Evolutionary conservation across 2,888 invertebrate genomes (phyloP), one percentile per base, ranked within the genome.

Genomic region (Ormia ochracea): DNA sequence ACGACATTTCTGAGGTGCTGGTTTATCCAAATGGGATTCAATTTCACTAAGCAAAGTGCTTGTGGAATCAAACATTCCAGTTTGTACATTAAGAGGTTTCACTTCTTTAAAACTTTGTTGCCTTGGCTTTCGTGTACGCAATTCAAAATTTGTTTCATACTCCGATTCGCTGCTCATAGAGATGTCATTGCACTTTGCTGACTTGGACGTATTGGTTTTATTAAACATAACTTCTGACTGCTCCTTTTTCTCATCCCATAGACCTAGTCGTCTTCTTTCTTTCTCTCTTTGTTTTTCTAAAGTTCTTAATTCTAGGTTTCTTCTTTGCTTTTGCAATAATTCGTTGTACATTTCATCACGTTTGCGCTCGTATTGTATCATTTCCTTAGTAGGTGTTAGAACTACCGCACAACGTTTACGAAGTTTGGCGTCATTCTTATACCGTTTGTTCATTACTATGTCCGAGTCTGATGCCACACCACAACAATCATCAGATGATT

Each of bases 221-320:
- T 52, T 45, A 14, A 19, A 7, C 19, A n/a, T 23, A 41, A 9
- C 3, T 19, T 1, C 4, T 28, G 19, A 21, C 2, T 61, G 28
- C 3, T 61, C 63, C 1, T 12, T 58, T 36, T 63, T 58, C 12
- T 70, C 59, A 14, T 75, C 50, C 17, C 65, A 33, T n/a, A 41
- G 19, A n/a, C 7, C 31, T 17, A 26, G 23, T 1, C 52, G 31
- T 9, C 43, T 56, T 14, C 56, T 33, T 21, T 80, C 76, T 14
- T 80, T 80, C 50, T 80, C 80, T 7, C 52, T 63, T 38, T 63
- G 66, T 9, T 80, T 80, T 50, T 76, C 80, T 9, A 80, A 17
- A 12, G 72, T 23, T 23, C 68, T 68, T 1, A 73, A 14, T 50
- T 80, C 76, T 23, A 76, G 23, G 43, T 72, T 72, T 68, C 68